phyloP scores from a whole-genome alignment of 2,888 invertebrate genomes.

The Galerucella calmariensis region DNA sequence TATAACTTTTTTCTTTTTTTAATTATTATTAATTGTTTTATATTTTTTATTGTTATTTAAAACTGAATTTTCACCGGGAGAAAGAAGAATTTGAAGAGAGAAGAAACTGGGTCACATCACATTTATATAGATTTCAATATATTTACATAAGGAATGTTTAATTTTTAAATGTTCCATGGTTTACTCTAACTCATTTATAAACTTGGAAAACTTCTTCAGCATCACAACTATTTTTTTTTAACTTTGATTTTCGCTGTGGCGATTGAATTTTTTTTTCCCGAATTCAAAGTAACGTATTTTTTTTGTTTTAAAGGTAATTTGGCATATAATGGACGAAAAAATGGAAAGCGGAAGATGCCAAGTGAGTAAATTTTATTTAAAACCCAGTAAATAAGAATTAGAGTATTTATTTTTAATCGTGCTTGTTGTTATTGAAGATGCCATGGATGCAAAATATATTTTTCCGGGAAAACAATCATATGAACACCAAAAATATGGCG shows the following conservation, averaged over 20 bases:
- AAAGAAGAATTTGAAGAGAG: conserved; percentile 7
- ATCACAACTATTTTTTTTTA: conserved; percentile 8
- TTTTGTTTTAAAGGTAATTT: conserved; percentile 27
- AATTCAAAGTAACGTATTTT: conserved; percentile 3
- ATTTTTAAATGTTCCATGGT: not conserved
- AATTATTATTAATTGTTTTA: not conserved
- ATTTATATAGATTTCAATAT: not conserved
- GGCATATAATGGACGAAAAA: conserved; percentile 20
- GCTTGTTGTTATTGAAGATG: conserved; percentile 1
- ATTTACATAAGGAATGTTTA: not conserved
- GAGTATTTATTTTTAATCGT: not conserved
- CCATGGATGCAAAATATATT: not conserved
- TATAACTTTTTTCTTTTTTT: not conserved
- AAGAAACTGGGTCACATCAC: not conserved
- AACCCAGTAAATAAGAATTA: not conserved
- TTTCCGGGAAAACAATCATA: too few relatives aligned
- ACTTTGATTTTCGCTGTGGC: not conserved
- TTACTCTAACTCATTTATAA: not conserved
- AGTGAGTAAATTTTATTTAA: conserved; percentile 22
- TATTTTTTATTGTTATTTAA: conserved; percentile 11
- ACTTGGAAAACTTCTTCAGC: not conserved
- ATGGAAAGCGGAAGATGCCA: conserved; percentile 28
- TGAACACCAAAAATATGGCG: too few relatives aligned
- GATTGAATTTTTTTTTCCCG: not conserved
- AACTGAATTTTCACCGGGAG: not conserved